Evolutionary conservation across 2,113 vertebrate genomes (phyloP).

Genomic region (Nyctereutes procyonoides): DNA sequence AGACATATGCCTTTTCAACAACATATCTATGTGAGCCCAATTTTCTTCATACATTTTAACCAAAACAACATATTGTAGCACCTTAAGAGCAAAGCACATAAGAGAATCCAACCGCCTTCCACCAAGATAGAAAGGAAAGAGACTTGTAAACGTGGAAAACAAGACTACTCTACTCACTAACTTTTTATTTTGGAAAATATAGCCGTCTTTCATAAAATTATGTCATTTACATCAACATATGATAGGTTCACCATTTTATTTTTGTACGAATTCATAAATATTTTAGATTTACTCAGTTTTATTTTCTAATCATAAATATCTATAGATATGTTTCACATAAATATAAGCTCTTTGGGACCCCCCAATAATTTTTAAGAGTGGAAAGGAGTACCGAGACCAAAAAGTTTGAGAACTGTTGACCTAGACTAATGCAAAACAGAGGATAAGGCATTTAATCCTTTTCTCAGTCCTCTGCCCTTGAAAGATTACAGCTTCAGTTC

Average conservation of each 20-base stretch:
- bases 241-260: not conserved
- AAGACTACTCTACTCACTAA: not conserved
- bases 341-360: not conserved
- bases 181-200: not conserved
- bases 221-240: not conserved
- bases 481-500: not conserved
- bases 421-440: not conserved
- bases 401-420: not conserved
- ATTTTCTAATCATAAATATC: not conserved
- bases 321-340: not conserved
- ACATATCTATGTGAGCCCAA: not conserved
- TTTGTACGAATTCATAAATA: not conserved
- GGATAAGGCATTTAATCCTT: not conserved
- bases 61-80: slow-evolving; percentile 29
- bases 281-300: not conserved
- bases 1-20: not conserved
- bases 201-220: slow-evolving; percentile 8
- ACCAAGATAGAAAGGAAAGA: not conserved
- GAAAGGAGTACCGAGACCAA: not conserved
- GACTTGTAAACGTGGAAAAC: not conserved
- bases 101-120: not conserved
- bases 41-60: slow-evolving; percentile 7
- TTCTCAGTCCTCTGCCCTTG: not conserved
- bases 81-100: not conserved
- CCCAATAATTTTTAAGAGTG: no score